Percentiles rank a stretch among this genome's conserved stretches.
These are phyloP conservation scores for Corapipo altera DNA, from an alignment of 2,113 vertebrate genomes.

Conservation along the genomic window DNA sequence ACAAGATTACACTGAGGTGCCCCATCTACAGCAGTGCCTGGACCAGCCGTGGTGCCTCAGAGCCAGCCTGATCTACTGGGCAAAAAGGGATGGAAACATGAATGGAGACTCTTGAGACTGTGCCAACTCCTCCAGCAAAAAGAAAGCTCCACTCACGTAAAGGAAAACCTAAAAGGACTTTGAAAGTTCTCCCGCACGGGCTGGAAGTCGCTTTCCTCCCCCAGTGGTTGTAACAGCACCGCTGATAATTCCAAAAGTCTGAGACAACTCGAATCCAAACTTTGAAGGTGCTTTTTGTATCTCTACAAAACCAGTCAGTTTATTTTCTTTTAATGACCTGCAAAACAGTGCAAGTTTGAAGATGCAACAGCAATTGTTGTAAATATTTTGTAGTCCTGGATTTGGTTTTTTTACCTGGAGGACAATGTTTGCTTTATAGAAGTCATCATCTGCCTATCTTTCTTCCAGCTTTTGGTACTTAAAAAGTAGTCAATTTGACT, in stretches of 20 bases:
- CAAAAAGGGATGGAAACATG: not conserved
- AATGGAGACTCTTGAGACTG: not conserved
- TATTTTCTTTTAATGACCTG: not conserved
- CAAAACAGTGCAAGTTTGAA: not conserved
- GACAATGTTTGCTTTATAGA: not conserved
- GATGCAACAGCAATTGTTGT: not conserved
- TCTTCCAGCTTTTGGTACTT: not conserved
- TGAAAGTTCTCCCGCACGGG: not conserved
- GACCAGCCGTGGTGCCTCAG: not conserved
- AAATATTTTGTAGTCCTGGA: not conserved
- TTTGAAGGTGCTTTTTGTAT: not conserved
- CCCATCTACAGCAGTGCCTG: not conserved
- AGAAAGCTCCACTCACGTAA: not conserved
- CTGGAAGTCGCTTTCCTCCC: not conserved
- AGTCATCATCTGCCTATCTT: not conserved
- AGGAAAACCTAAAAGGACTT: not conserved
- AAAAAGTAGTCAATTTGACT: not conserved
- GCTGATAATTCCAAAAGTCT: conserved; percentile 3
- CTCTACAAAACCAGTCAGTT: not conserved
- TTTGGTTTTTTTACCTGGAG: conserved; percentile 10
- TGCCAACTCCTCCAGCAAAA: conserved; percentile 8
- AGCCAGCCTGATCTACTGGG: not conserved
- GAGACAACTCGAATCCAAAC: not conserved
- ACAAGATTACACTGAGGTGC: not conserved
- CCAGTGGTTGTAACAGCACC: not conserved